Evolutionary conservation across 2,113 vertebrate genomes (phyloP).

Genomic region (Chinchilla lanigera): DNA sequence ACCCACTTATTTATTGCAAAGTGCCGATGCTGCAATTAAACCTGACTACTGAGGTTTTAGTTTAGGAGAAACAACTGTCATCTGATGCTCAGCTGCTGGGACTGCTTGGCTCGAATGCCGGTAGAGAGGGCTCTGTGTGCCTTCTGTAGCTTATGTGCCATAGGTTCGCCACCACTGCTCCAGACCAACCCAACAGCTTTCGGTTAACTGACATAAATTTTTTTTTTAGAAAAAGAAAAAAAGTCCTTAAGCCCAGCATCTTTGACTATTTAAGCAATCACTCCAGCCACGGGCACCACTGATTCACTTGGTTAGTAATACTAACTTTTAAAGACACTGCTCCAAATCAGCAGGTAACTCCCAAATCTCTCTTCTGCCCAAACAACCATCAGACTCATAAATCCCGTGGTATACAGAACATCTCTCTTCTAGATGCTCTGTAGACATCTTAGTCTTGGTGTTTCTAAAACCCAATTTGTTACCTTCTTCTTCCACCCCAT

Average conservation of each 20-base stretch:
- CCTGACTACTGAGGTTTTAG: not conserved
- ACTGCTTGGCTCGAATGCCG: not conserved
- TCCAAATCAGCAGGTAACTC: slow-evolving; percentile 23
- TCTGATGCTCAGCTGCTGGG: not conserved
- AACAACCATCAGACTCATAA: slow-evolving; percentile 2
- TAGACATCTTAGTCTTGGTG: not conserved
- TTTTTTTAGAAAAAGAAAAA: not conserved
- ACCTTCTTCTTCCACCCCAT: not conserved
- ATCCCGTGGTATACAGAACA: not conserved
- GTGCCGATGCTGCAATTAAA: not conserved
- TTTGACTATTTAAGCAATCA: slow-evolving; percentile 33
- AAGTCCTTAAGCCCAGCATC: not conserved
- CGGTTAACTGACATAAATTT: not conserved
- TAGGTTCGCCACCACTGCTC: not conserved
- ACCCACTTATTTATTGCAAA: not conserved
- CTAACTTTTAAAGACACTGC: slow-evolving; percentile 37
- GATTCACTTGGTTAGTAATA: slow-evolving; percentile 46
- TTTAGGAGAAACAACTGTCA: not conserved
- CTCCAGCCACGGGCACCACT: slow-evolving; percentile 22
- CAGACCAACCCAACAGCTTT: not conserved
- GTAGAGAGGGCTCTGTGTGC: not conserved
- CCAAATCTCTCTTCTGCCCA: slow-evolving; percentile 7
- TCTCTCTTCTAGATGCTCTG: slow-evolving; percentile 5
- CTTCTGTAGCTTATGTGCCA: not conserved
- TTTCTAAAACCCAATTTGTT: slow-evolving; percentile 38